Evolutionary conservation across 1,140 invertebrate genomes (phyloP).

Genomic region (Meteorus sp.): DNA sequence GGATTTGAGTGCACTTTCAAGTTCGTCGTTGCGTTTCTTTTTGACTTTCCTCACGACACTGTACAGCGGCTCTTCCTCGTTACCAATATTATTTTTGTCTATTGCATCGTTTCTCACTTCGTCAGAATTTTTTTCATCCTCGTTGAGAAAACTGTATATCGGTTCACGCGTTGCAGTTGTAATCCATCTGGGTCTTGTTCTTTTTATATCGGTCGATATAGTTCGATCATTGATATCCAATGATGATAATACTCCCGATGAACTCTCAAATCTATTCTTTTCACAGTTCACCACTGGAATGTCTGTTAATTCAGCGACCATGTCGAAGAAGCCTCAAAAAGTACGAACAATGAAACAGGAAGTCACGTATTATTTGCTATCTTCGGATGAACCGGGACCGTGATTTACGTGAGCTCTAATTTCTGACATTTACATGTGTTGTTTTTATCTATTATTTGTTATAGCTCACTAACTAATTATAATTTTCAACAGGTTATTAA

Average conservation of each 20-base stretch:
- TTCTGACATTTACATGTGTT: neutral
- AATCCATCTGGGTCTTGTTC: conserved; percentile 41
- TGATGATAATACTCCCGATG: neutral
- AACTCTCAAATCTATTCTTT: conserved; percentile 22
- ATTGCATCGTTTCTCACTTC: conserved; percentile 27
- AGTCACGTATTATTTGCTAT: conserved; percentile 34
- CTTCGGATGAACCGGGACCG: neutral
- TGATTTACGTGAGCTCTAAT: conserved; percentile 16
- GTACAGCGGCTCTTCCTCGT: conserved; percentile 39
- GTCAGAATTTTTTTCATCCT: conserved; percentile 11
- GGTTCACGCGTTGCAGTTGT: conserved; percentile 38
- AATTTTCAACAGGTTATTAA: no score
- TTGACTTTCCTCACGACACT: conserved; percentile 43
- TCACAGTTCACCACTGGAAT: conserved; percentile 34
- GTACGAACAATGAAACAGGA: conserved; percentile 32
- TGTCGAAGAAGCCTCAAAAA: conserved; percentile 16
- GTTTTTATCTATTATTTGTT: no score
- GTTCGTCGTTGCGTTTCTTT: conserved; percentile 2
- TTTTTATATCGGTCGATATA: neutral
- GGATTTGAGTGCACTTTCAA: conserved; percentile 4
- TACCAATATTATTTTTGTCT: conserved; percentile 6
- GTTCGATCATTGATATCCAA: neutral
- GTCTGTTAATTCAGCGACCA: conserved; percentile 43
- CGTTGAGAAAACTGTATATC: conserved; percentile 41
- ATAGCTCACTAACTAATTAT: no score